Evolutionary conservation across 2,113 vertebrate species (phyloP), one percentile per base, ranked within the genome.

Genomic region (Electrona antarctica): DNA sequence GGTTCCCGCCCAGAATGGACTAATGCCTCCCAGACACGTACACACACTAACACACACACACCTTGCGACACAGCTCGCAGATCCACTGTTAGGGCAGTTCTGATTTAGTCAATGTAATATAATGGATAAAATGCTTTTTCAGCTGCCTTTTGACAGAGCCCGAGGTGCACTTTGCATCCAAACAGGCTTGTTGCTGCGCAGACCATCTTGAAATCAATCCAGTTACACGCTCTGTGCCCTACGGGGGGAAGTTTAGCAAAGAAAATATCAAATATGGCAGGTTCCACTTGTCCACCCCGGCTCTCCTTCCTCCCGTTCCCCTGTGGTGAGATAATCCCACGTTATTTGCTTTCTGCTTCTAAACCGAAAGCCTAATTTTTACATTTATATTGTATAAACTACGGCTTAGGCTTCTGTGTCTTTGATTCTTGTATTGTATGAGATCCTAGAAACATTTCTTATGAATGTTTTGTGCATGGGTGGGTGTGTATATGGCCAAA

Each of bases 251-350:
- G 75, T 60, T 78, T 67, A 77, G 77, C 62, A 61, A 7, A 21
- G 15, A 83, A 84, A 85, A 87, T 69, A 86, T 83, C 51, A 78
- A 74, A 81, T 69, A 76, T 76, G 67, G 71, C 62, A 75, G 57
- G 70, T 52, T 78, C 52, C 10, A n/a, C 70, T 77, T 41, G 50
- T 11, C 21, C 52, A 74, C 60, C 47, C 45, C 62, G 2, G 29
- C 33, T 41, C 33, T 67, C 57, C 73, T 75, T 21, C 21, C 61
- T 56, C 15, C 50, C 62, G 45, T 48, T 72, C 78, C 75, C 68
- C 13, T 60, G 82, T 7, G 71, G 74, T 81, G n/a, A 52, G 45
- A 82, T 79, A 68, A 79, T 90, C 84, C 83, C 85, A 80, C 1
- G 58, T 73, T 88, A 81, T 86, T 81, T 85, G 74, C 76, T 80